Base-by-base conservation (phyloP, 2,888 invertebrate species). In the Mantis religiosa region DNA sequence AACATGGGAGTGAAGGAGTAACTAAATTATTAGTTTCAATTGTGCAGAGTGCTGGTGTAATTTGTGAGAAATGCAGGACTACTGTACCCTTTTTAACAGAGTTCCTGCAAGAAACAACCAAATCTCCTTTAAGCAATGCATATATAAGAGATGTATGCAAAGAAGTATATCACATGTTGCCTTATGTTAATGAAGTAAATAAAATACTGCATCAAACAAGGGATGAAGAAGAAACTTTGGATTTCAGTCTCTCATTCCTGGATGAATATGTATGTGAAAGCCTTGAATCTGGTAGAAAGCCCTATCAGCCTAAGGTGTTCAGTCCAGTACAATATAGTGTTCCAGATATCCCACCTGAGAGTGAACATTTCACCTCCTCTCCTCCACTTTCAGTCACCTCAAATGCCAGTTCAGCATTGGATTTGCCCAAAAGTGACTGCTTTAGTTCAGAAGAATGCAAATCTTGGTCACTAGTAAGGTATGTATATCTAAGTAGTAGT, bases 161-260 rank as follows among this genome's bases (percentile, higher is more conserved):
- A 83, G 83, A 88, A 84, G 12, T 54, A 9, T 71, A 83, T 28
- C n/a, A 47, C 47, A 27, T n/a, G 47, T 30, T 88, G 27, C 83
- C 87, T 30, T 71, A 54, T 87, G 28, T 87, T 28, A 87, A 20
- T 41, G 82, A 30, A 28, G 30, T 87, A 30, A 14, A 30, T 41
- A 12, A n/a, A 87, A 41, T 27, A 12, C 41, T 87, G 82, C 87
- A 87, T 54, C 83, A 47, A 54, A 9, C 28, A 20, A 7, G 4
- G 28, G 27, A 86, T 25, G n/a, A 41, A 54, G 47, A 89, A 84
- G 82, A 28, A 27, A 28, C 82, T 27, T 34, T 87, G 14, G 89
- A 89, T 28, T 89, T 88, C 27, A 89, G 88, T 47, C 83, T 89
- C n/a, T 88, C 89, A 20, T 89, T 89, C n/a, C 25, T 89, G 25